A percentile compares a stretch with the other conserved stretches of the same genome.
Evolutionary conservation across 1,140 invertebrate genomes (phyloP).

Genomic region (Melitaea cinxia): DNA sequence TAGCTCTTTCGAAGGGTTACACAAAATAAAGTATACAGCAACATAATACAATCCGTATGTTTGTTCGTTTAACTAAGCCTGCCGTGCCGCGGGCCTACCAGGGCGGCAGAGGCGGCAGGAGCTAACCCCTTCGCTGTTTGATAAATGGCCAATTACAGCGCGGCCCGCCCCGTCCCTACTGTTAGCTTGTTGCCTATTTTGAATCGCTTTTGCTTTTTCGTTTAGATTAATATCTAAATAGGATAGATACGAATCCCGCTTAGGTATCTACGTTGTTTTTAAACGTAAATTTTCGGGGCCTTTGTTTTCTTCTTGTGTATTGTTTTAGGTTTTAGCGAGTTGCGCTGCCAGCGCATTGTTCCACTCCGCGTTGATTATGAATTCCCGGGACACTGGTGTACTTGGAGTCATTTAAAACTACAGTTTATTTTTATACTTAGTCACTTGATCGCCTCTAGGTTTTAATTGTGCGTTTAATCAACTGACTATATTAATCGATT

Average conservation of each 20-base stretch:
- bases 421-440: not conserved
- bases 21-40: conserved; percentile 44
- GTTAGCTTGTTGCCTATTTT: conserved; percentile 81
- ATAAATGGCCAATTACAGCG: conserved; percentile 83
- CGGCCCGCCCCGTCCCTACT: conserved; percentile 73
- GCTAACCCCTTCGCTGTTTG: conserved; percentile 82
- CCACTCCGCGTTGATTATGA: conserved; percentile 50
- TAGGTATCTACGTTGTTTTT: conserved; percentile 80
- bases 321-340: conserved; percentile 61
- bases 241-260: conserved; percentile 79
- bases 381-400: conserved; percentile 34
- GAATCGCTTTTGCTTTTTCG: conserved; percentile 81
- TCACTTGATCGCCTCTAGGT: not conserved
- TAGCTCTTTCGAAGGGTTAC: conserved; percentile 32
- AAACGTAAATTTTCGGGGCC: conserved; percentile 75
- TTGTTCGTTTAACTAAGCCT: conserved; percentile 64
- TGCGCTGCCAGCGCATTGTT: conserved; percentile 50
- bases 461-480: conserved; percentile 19
- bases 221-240: conserved; percentile 82
- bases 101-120: conserved; percentile 63
- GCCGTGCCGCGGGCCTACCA: conserved; percentile 54
- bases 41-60: conserved; percentile 56
- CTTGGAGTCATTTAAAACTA: conserved; percentile 25
- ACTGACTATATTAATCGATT: conserved; percentile 1
- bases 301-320: conserved; percentile 62